Conservation (phyloP, 2,888 invertebrate genomes). For the Lycophotia porphyrea region DNA sequence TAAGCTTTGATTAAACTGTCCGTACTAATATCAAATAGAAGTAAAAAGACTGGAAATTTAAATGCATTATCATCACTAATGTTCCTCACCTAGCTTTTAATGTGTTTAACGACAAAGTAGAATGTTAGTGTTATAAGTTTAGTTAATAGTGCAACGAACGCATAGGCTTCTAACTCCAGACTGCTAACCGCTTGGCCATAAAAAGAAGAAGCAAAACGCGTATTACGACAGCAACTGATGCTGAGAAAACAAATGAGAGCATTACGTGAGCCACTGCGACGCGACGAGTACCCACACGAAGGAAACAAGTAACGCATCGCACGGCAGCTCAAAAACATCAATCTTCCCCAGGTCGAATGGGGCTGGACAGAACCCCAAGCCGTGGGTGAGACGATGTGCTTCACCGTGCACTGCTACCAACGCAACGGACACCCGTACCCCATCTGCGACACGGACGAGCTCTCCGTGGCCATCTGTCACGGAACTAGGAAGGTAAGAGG, state of each 20-base stretch:
- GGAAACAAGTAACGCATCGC: background rate
- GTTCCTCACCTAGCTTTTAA: background rate
- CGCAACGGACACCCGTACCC: slow-evolving; percentile 98
- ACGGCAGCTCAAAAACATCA: background rate
- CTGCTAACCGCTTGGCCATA: background rate
- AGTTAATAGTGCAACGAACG: background rate
- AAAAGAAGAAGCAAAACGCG: background rate
- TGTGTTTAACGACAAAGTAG: background rate
- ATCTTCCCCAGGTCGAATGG: slow-evolving; percentile 92
- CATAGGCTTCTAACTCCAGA: background rate
- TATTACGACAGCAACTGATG: background rate
- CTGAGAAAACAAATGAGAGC: background rate
- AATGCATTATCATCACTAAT: background rate
- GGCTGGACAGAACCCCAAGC: slow-evolving; percentile 97
- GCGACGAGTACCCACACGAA: background rate
- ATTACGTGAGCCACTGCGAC: background rate
- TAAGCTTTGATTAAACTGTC: background rate
- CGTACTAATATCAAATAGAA: background rate
- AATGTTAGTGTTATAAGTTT: background rate
- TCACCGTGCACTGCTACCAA: slow-evolving; percentile 97
- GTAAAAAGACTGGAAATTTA: background rate
- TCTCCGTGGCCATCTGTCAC: slow-evolving; percentile 96
- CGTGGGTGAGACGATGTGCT: slow-evolving; percentile 97
- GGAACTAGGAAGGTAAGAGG: slow-evolving; percentile 93
- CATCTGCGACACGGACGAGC: slow-evolving; percentile 97